Evolutionary conservation across 2,888 invertebrate genomes (phyloP).

Genomic region (Harpagoxenus sublaevis): DNA sequence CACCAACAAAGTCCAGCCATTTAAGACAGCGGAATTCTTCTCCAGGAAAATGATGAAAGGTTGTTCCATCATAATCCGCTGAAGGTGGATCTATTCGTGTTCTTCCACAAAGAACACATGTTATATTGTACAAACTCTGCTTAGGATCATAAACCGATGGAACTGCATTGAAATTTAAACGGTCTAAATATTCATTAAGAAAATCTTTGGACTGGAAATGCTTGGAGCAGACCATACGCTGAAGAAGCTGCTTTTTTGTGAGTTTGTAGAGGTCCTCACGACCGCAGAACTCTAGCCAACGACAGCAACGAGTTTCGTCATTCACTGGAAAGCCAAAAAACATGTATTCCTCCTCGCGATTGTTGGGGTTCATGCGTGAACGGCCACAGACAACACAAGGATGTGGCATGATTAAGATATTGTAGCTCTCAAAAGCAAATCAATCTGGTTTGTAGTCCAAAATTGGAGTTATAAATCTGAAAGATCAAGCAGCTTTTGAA

Average conservation of each 20-base stretch:
- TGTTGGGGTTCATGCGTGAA: conserved; percentile 85
- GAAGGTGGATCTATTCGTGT: conserved; percentile 81
- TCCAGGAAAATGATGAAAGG: conserved; percentile 85
- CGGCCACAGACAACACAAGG: conserved; percentile 85
- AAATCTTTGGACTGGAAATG: conserved; percentile 83
- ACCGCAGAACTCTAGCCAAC: conserved; percentile 85
- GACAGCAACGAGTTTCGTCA: conserved; percentile 82
- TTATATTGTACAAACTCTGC: conserved; percentile 84
- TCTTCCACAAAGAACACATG: conserved; percentile 82
- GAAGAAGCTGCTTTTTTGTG: conserved; percentile 83
- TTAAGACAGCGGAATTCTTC: conserved; percentile 85
- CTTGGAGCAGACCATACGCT: conserved; percentile 85
- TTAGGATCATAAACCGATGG: conserved; percentile 84
- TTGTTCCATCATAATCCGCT: conserved; percentile 81
- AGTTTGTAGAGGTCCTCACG: conserved; percentile 84
- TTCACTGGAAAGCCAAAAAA: conserved; percentile 86
- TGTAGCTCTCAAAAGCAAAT: neutral
- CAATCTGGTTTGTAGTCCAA: neutral
- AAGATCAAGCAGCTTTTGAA: neutral
- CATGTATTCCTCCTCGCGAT: conserved; percentile 84
- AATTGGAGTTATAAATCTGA: neutral
- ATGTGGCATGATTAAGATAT: conserved; percentile 81
- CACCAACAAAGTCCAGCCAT: conserved; percentile 85
- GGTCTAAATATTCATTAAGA: conserved; percentile 83
- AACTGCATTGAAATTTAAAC: conserved; percentile 81